These are phyloP conservation scores for Drosophila prolongata DNA, from an alignment of 2,888 invertebrate species.

Conservation along the genomic window DNA sequence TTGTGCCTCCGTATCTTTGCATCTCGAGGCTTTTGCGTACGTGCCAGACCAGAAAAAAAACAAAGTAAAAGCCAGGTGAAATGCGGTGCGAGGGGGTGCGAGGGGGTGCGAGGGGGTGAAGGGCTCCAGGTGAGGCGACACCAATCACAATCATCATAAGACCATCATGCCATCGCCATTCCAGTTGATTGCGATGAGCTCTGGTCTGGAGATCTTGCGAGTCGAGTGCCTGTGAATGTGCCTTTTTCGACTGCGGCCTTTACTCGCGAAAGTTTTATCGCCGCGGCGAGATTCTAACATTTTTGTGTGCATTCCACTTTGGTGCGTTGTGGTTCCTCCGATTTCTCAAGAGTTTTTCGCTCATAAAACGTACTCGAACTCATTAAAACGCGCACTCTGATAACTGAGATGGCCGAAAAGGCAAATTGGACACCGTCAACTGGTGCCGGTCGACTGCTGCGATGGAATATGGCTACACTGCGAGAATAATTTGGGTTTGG, in stretches of 20 bases:
- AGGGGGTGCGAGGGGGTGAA: no score
- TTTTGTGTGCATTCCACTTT: conserved; percentile 80
- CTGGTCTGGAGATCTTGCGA: conserved; percentile 21
- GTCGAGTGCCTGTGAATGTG: conserved; percentile 5
- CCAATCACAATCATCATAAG: conserved; percentile 78
- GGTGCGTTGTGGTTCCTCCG: conserved; percentile 69
- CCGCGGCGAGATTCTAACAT: conserved; percentile 78
- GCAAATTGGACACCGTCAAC: conserved; percentile 34
- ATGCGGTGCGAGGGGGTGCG: background rate
- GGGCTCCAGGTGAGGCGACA: conserved; percentile 54
- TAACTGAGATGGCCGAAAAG: conserved; percentile 70
- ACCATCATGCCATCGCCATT: conserved; percentile 58
- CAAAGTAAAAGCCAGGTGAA: background rate
- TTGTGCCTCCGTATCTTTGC: conserved; percentile 52
- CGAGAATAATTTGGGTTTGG: background rate
- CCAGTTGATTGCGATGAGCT: conserved; percentile 72
- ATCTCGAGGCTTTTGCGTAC: conserved; percentile 56
- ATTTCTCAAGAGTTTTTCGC: conserved; percentile 48
- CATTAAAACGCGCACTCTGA: conserved; percentile 79
- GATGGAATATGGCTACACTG: conserved; percentile 19
- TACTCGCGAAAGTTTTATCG: conserved; percentile 73
- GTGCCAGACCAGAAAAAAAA: conserved; percentile 50
- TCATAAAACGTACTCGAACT: conserved; percentile 80
- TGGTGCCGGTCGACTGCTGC: conserved; percentile 23
- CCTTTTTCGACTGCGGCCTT: conserved; percentile 27